Evolutionary conservation across 2,888 invertebrate species (phyloP).

Genomic region (Boloria euphrosyne): DNA sequence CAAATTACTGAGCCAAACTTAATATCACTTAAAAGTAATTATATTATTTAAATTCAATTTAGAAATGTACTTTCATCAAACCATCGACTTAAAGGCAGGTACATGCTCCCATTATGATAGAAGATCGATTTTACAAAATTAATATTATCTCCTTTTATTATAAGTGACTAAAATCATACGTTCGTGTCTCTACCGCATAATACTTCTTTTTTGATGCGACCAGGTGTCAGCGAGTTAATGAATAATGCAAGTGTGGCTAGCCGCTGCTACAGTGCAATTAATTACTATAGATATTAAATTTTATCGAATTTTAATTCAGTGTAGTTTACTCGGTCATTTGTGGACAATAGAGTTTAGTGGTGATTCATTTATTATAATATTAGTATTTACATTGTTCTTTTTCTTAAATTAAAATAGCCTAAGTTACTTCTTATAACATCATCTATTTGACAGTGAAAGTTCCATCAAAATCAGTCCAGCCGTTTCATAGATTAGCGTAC

Average conservation of each 20-base stretch:
- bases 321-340: constrained; percentile 1
- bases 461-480: too few species aligned
- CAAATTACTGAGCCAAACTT: too few species aligned
- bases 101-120: too few species aligned
- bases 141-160: constrained; percentile 8
- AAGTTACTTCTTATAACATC: too few species aligned
- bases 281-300: constrained; percentile 20
- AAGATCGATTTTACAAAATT: not conserved
- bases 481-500: too few species aligned
- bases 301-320: constrained; percentile 11
- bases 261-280: constrained; percentile 10
- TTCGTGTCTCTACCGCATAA: constrained; percentile 11
- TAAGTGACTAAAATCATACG: constrained; percentile 13
- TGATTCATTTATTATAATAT: not conserved
- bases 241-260: constrained; percentile 21
- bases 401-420: too few species aligned
- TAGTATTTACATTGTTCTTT: too few species aligned
- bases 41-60: too few species aligned
- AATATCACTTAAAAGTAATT: too few species aligned
- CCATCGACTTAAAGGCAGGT: too few species aligned
- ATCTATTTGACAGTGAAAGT: too few species aligned
- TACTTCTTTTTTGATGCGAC: constrained; percentile 20
- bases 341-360: not conserved
- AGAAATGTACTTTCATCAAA: too few species aligned
- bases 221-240: constrained; percentile 23